Base-by-base conservation (phyloP, 2,888 invertebrate genomes). In the Drosophila sordidapex region DNA sequence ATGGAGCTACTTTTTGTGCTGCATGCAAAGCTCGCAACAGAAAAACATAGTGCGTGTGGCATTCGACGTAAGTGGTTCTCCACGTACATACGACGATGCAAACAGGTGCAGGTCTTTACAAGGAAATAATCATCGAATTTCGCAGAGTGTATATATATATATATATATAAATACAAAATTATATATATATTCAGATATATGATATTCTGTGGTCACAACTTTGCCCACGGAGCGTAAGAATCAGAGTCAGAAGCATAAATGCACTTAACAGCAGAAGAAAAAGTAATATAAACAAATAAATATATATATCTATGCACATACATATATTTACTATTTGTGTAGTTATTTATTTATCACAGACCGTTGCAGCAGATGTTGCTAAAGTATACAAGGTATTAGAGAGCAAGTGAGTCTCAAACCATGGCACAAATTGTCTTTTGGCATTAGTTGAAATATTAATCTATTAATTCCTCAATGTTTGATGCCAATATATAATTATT, bases 21-120 rank as follows among this genome's bases (percentile, higher is more conserved):
- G 25, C 11, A 31, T 46, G 11, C 54, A 53, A 74, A 78, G 35
- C 27, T 52, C 49, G 35, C 46, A 54, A 52, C 46, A 57, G 57
- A 49, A 70, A 72, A 66, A 66, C 79, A 79, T 68, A 72, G 54
- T 76, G 81, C 70, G 68, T 79, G 67, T 59, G 58, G 65, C 65
- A 66, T 33, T 54, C 36, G 27, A 33, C 33, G 53, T 59, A 36
- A 3, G 46, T 35, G 18, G 7, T 38, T 48, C 18, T 25, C 13
- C 70, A 83, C 69, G 77, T 18, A 10, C 18, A n/a, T 83, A 8
- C 8, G 70, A 11, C n/a, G 69, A 79, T 76, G 88, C 81, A 87
- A 87, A 83, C 83, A 85, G 86, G 83, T 87, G 86, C 79, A 83
- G 79, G 70, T 57, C 59, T 33, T 31, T 31, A 10, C 0, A 31